Evolutionary conservation across 2,888 invertebrate genomes (phyloP).

Genomic region (Dioctria rufipes): DNA sequence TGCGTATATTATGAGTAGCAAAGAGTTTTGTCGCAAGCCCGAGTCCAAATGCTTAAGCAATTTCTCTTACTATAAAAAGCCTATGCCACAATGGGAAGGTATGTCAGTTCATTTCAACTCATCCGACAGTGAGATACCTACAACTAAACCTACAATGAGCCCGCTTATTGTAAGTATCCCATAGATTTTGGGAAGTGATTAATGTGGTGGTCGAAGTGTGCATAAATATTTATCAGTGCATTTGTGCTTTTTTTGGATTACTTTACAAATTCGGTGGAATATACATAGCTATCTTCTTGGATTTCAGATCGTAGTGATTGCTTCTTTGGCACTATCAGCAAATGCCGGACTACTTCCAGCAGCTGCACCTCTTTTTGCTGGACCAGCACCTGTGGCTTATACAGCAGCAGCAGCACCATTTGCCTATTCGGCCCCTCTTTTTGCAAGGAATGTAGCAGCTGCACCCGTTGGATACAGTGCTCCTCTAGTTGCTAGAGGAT

Average conservation of each 20-base stretch:
- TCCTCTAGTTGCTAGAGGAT: constrained; percentile 52
- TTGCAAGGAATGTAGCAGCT: constrained; percentile 56
- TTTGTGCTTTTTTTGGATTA: constrained; percentile 31
- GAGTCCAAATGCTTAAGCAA: constrained; percentile 41
- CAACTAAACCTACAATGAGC: constrained; percentile 70
- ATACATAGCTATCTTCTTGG: constrained; percentile 56
- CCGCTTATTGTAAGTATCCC: constrained; percentile 70
- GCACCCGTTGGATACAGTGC: constrained; percentile 58
- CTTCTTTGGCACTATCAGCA: constrained; percentile 68
- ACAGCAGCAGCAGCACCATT: constrained; percentile 61
- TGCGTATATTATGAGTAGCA: constrained; percentile 60
- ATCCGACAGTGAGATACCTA: constrained; percentile 69
- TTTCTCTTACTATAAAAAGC: constrained; percentile 68
- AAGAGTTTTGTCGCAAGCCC: constrained; percentile 46
- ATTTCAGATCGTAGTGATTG: constrained; percentile 67
- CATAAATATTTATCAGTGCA: background rate
- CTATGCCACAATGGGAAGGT: constrained; percentile 64
- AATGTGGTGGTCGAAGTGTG: background rate
- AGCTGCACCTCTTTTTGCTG: constrained; percentile 62
- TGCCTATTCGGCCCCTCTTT: constrained; percentile 60
- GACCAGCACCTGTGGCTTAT: constrained; percentile 59
- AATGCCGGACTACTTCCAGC: constrained; percentile 67
- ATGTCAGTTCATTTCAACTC: constrained; percentile 71
- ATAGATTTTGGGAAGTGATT: constrained; percentile 49
- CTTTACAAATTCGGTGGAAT: constrained; percentile 45